Evolutionary conservation across 1,140 invertebrate species (phyloP).

Genomic region (Drosophila prosaltans): DNA sequence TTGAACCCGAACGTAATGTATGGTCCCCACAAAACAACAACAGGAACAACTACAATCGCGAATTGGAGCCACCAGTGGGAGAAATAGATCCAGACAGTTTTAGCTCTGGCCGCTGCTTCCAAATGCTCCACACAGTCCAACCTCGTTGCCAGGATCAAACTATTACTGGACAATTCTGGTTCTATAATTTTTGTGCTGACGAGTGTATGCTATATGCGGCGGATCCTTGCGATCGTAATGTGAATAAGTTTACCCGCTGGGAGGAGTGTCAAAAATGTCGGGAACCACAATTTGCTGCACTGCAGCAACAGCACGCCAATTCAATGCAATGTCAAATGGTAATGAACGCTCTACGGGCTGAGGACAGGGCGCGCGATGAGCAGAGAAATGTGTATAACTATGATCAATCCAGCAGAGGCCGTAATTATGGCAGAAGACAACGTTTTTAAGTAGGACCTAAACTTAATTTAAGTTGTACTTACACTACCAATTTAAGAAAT

Average conservation of each 20-base stretch:
- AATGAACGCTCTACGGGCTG: slow-evolving; percentile 17
- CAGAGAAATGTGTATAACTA: slow-evolving; percentile 13
- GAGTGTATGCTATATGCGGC: slow-evolving; percentile 70
- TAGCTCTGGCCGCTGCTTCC: slow-evolving; percentile 55
- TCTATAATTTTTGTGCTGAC: slow-evolving; percentile 71
- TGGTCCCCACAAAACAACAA: slow-evolving; percentile 19
- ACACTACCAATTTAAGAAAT: neutral
- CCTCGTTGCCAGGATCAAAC: slow-evolving; percentile 50
- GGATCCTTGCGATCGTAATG: slow-evolving; percentile 68
- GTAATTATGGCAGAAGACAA: slow-evolving; percentile 24
- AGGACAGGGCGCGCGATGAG: slow-evolving; percentile 35
- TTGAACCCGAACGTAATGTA: neutral
- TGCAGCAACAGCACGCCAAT: slow-evolving; percentile 24
- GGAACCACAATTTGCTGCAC: slow-evolving; percentile 32
- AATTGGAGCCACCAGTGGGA: neutral
- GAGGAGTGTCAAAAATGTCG: slow-evolving; percentile 62
- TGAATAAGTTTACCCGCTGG: slow-evolving; percentile 66
- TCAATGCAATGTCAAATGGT: slow-evolving; percentile 48
- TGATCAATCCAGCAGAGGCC: slow-evolving; percentile 7
- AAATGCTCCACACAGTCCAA: slow-evolving; percentile 40
- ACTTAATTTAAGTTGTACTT: neutral
- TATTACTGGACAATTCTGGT: slow-evolving; percentile 69
- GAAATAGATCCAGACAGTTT: slow-evolving; percentile 15
- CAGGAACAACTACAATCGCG: neutral
- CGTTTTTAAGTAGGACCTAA: slow-evolving; percentile 24